phyloP scores from a whole-genome alignment of 2,888 invertebrate genomes.

The Meloe dianella region DNA sequence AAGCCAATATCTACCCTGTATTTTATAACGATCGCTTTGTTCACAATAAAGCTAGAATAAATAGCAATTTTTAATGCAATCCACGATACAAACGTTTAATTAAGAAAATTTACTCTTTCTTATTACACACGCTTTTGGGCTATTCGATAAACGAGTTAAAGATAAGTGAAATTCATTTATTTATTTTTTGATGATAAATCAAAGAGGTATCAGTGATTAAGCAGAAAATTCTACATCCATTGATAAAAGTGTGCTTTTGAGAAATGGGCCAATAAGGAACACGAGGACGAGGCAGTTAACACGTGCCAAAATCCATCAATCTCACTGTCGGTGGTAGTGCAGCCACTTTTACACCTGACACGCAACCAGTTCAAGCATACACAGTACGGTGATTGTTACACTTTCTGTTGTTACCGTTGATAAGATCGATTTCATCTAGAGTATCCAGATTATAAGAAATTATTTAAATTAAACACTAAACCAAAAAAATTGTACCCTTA shows the following conservation, averaged over 20 bases:
- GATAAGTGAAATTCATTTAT: too few relatives aligned
- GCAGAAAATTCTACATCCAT: not conserved
- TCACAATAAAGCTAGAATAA: slow-evolving; percentile 5
- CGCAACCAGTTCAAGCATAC: slow-evolving; percentile 37
- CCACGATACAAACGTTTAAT: slow-evolving; percentile 7
- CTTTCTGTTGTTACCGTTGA: slow-evolving; percentile 33
- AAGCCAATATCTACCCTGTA: slow-evolving; percentile 36
- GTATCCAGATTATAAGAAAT: too few relatives aligned
- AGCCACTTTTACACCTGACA: slow-evolving; percentile 32
- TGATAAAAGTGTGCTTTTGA: slow-evolving; percentile 35
- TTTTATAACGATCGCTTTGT: not conserved
- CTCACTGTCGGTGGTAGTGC: slow-evolving; percentile 36
- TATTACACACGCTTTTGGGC: not conserved
- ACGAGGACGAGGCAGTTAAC: slow-evolving; percentile 50
- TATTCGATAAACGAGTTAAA: not conserved
- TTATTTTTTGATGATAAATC: not conserved
- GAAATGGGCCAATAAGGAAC: slow-evolving; percentile 50
- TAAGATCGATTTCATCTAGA: slow-evolving; percentile 22
- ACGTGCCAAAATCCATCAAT: slow-evolving; percentile 49
- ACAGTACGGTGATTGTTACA: slow-evolving; percentile 33
- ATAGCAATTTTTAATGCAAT: not conserved
- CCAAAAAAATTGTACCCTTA: too few relatives aligned
- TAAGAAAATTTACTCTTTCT: not conserved
- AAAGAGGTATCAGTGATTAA: not conserved
- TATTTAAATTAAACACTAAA: too few relatives aligned